phyloP scores from a whole-genome alignment of 64 coral and sea anemone genomes.

The Anthopleura sola region DNA sequence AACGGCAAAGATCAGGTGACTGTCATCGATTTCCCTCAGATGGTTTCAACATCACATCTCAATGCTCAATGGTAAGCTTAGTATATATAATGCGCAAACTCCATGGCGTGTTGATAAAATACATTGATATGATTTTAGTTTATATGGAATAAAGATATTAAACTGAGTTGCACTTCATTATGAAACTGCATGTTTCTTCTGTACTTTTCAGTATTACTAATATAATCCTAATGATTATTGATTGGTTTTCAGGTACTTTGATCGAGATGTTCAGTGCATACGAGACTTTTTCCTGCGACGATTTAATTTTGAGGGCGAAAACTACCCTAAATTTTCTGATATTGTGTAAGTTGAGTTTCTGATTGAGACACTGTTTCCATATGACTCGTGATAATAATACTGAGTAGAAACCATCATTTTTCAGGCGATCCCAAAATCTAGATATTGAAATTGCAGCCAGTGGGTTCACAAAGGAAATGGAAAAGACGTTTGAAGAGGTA shows the following conservation, averaged over 20 bases:
- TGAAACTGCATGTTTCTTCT: too few relatives aligned
- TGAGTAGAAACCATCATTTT: not conserved
- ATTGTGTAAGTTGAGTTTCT: constrained; percentile 61
- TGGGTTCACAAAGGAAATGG: constrained; percentile 88
- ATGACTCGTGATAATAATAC: not conserved
- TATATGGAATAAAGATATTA: too few relatives aligned
- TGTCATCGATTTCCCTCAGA: constrained; percentile 96
- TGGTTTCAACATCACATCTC: constrained; percentile 96
- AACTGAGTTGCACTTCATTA: too few relatives aligned
- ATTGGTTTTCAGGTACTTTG: constrained; percentile 83
- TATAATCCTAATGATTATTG: not conserved
- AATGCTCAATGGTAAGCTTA: constrained; percentile 94
- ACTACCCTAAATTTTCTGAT: constrained; percentile 85
- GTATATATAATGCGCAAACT: too few relatives aligned
- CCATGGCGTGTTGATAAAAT: not conserved
- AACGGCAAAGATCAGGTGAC: constrained; percentile 85
- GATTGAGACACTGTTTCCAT: not conserved
- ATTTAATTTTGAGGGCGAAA: constrained; percentile 88
- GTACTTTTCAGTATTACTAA: not conserved
- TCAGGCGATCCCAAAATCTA: constrained; percentile 72
- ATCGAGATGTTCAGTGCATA: constrained; percentile 94
- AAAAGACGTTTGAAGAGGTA: constrained; percentile 87
- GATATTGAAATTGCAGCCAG: constrained; percentile 88
- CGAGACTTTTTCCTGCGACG: constrained; percentile 81
- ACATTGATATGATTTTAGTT: too few relatives aligned